These are phyloP conservation scores for Montipora foliosa DNA, from an alignment of 64 coral and sea anemone species.

Conservation along the genomic window DNA sequence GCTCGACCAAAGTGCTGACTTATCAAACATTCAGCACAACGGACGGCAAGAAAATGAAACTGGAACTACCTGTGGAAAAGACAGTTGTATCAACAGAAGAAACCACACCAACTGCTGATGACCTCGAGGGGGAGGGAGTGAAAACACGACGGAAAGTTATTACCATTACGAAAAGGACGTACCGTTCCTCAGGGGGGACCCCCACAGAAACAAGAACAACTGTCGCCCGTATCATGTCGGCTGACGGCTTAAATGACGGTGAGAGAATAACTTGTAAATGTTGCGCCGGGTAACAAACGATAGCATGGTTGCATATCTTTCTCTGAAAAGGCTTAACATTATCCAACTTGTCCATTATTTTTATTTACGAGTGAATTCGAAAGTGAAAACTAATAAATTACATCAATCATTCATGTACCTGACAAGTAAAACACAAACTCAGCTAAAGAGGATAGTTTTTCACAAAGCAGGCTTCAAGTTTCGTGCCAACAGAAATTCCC, in stretches of 20 bases:
- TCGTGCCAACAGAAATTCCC: no score
- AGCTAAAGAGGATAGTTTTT: no score
- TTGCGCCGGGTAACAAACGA: no score
- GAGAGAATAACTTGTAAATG: not conserved
- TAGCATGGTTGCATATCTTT: no score
- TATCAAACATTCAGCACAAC: conserved; percentile 79
- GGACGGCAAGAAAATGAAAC: conserved; percentile 83
- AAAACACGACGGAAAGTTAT: conserved; percentile 81
- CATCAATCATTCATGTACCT: no score
- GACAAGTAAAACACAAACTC: no score
- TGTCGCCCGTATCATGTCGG: conserved; percentile 76
- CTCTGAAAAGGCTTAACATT: no score
- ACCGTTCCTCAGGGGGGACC: conserved; percentile 66
- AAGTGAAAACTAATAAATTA: no score
- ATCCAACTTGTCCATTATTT: no score
- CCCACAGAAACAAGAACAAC: conserved; percentile 89
- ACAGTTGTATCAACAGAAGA: conserved; percentile 64
- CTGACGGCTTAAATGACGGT: conserved; percentile 51
- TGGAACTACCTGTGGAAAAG: conserved; percentile 74
- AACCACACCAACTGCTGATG: conserved; percentile 70
- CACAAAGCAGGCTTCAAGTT: no score
- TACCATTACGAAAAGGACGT: conserved; percentile 89
- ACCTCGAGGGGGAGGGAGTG: conserved; percentile 41
- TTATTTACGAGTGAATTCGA: no score
- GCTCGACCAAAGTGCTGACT: conserved; percentile 51